A percentile compares a stretch with the other conserved stretches of the same genome.
Evolutionary conservation across 2,888 invertebrate genomes (phyloP).

Genomic region (Panzeria rudis): DNA sequence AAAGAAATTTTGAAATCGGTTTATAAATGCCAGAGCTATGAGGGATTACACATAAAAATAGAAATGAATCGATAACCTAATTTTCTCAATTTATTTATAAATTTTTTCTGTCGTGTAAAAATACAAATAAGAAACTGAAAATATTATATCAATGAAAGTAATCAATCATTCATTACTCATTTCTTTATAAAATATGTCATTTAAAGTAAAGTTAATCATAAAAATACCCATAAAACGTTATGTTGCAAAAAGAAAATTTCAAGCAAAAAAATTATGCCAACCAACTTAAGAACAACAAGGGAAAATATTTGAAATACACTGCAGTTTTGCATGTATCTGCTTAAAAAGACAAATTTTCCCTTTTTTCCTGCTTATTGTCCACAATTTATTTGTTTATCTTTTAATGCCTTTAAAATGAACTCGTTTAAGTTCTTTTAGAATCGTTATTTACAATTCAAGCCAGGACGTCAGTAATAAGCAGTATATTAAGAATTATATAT

Average conservation of each 20-base stretch:
- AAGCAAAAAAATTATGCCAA: background rate
- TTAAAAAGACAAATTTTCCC: background rate
- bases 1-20: no score
- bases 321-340: background rate
- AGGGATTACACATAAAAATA: no score
- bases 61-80: no score
- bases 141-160: constrained; percentile 5
- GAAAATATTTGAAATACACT: background rate
- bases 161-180: constrained; percentile 30
- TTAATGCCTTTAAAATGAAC: constrained; percentile 61
- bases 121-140: no score
- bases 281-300: background rate
- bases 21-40: no score
- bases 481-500: constrained; percentile 48
- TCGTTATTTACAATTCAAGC: constrained; percentile 49
- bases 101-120: no score
- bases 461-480: constrained; percentile 21
- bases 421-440: constrained; percentile 6
- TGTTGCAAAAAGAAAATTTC: background rate
- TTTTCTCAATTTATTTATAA: no score
- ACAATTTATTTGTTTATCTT: constrained; percentile 56
- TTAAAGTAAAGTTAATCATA: background rate
- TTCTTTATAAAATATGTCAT: constrained; percentile 1
- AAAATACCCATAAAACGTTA: background rate
- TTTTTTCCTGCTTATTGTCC: constrained; percentile 12